These are phyloP conservation scores for Prenolepis imparis DNA, from an alignment of 2,888 invertebrate species.

Conservation along the genomic window DNA sequence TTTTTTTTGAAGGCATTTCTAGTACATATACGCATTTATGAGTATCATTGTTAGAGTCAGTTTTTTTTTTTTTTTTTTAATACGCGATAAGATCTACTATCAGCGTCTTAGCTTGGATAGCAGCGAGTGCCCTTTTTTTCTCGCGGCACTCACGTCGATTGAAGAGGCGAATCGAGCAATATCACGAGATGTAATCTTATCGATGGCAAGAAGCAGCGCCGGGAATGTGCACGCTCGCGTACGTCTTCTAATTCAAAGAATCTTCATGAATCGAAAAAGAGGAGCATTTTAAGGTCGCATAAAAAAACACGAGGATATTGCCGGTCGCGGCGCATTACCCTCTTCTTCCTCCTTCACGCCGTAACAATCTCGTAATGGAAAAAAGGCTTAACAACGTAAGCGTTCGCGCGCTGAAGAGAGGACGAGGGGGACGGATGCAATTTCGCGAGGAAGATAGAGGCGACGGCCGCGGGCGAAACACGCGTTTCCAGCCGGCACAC, in stretches of 20 bases:
- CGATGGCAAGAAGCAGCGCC: slow-evolving; percentile 23
- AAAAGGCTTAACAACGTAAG: slow-evolving; percentile 54
- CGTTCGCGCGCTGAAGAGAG: background rate
- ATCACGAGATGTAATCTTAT: slow-evolving; percentile 51
- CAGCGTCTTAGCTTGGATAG: background rate
- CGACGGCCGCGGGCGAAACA: slow-evolving; percentile 74
- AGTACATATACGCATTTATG: background rate
- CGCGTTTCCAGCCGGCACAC: slow-evolving; percentile 59
- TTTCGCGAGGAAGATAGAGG: slow-evolving; percentile 53
- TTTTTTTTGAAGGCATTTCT: background rate
- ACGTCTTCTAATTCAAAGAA: slow-evolving; percentile 30
- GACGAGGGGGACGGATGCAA: slow-evolving; percentile 31
- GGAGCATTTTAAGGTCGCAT: slow-evolving; percentile 32
- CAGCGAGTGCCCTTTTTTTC: slow-evolving; percentile 1
- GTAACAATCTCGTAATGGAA: slow-evolving; percentile 59
- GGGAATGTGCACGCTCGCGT: slow-evolving; percentile 1
- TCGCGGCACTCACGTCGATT: slow-evolving; percentile 72
- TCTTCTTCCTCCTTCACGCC: background rate
- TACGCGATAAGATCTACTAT: background rate
- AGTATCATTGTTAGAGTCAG: background rate
- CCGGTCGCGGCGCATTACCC: slow-evolving; percentile 26
- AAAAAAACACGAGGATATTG: slow-evolving; percentile 40
- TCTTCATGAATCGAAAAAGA: slow-evolving; percentile 39
- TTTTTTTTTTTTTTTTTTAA: background rate
- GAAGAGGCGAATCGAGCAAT: slow-evolving; percentile 58